Base-by-base conservation (phyloP, 2,888 invertebrate species). In the Nematopogon swammerdamellus region DNA sequence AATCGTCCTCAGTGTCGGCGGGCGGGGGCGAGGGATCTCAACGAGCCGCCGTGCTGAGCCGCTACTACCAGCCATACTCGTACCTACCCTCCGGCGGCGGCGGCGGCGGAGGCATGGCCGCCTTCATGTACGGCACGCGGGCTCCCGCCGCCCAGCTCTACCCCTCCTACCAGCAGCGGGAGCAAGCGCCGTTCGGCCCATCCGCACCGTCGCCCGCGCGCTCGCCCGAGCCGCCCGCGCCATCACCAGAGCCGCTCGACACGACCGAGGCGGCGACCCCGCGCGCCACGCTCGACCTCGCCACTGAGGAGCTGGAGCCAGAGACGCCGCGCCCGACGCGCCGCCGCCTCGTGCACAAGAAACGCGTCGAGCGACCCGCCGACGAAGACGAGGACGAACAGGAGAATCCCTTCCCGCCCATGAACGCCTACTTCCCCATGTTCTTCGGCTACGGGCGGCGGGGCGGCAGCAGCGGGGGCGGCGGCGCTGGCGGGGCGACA, bases 361-460 rank as follows among this genome's bases (percentile, higher is more conserved):
- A 72, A 56, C 72, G 70, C 51, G 69, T 69, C 0, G 71, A 70
- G 50, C 64, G 60, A 50, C 73, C 73, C 0, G 59, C 66, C 6
- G 66, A 72, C 1, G 63, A 63, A n/a, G 53, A 49, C 18, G 62
- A 62, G 1, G 82, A 80, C 0, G 70, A 72, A 0, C 82, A 82
- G 1, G 83, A 84, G 1, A 81, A 82, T 1, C 79, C 80, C 0
- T 72, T 71, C 18, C 65, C 69, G 18, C 72, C 75, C 1, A 79
- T 68, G 52, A 66, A 75, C 55, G 76, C 85, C 1, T 87, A 81
- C 65, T 88, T 88, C 68, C 88, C 88, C 0, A 85, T 87, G 75
- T 81, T 85, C 65, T 85, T 87, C 59, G 81, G 82, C 1, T 72
- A 62, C 47, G 65, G 79, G 47, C 64, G 68, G 0, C 50, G 56